Evolutionary conservation across 2,888 invertebrate genomes (phyloP).

Genomic region (Actias luna): DNA sequence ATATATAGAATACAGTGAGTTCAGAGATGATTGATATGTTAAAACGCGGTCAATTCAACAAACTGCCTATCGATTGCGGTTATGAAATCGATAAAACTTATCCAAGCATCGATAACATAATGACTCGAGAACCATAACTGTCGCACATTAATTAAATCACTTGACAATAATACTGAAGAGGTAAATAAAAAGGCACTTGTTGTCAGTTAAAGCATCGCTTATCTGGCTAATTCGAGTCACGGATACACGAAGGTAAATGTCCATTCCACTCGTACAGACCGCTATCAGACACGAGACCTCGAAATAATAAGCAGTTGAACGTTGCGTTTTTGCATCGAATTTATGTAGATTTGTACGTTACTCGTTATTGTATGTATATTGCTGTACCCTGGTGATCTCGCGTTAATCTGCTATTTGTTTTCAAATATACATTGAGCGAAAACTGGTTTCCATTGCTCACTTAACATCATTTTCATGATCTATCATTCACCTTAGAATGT

Average conservation of each 20-base stretch:
- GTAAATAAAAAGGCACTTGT: neutral
- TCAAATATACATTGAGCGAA: too few relatives aligned
- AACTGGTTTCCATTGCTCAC: too few relatives aligned
- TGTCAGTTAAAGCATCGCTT: neutral
- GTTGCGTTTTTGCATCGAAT: neutral
- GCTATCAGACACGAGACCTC: neutral
- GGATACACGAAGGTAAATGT: constrained; percentile 3
- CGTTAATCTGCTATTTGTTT: neutral
- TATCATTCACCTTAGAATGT: too few relatives aligned
- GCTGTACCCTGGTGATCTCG: neutral
- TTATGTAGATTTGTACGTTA: neutral
- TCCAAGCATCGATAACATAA: neutral
- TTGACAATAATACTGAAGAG: neutral
- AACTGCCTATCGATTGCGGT: neutral
- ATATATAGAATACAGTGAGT: too few relatives aligned
- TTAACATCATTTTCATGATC: too few relatives aligned
- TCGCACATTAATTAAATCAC: neutral
- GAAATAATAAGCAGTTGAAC: neutral
- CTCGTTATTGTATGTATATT: neutral
- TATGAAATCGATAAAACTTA: neutral
- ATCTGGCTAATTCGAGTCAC: constrained; percentile 2
- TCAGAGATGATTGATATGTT: too few relatives aligned
- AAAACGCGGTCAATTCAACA: neutral
- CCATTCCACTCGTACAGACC: neutral
- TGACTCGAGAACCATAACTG: neutral